Evolutionary conservation across 2,113 vertebrate species (phyloP).

Genomic region (Pipra filicauda): DNA sequence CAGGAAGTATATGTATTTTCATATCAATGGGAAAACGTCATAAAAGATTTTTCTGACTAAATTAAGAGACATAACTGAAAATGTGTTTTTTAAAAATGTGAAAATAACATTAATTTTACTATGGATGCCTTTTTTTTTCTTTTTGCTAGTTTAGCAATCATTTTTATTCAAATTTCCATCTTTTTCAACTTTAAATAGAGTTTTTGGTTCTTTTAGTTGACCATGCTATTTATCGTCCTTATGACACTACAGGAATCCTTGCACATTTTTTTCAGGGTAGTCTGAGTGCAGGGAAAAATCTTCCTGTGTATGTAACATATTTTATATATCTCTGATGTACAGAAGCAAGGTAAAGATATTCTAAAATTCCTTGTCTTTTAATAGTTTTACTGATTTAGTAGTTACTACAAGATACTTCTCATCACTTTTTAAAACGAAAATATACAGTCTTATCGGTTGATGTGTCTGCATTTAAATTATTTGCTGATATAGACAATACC

Average conservation of each 20-base stretch:
- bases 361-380: not conserved
- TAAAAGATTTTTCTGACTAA: not conserved
- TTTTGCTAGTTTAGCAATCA: not conserved
- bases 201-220: not conserved
- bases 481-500: not conserved
- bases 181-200: not conserved
- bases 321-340: not conserved
- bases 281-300: not conserved
- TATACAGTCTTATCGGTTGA: not conserved
- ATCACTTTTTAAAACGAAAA: not conserved
- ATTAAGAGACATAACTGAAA: not conserved
- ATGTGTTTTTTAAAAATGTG: not conserved
- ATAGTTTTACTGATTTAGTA: not conserved
- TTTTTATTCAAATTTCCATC: not conserved
- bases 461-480: conserved; percentile 22
- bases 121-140: fast-evolving
- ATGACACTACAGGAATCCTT: not conserved
- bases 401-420: not conserved
- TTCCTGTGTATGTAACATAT: not conserved
- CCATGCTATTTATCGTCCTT: not conserved
- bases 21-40: not conserved
- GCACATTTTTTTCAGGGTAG: not conserved
- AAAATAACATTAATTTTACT: not conserved
- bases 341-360: not conserved
- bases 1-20: not conserved